phyloP scores from a whole-genome alignment of 2,888 invertebrate species.

The Cinara cedri region DNA sequence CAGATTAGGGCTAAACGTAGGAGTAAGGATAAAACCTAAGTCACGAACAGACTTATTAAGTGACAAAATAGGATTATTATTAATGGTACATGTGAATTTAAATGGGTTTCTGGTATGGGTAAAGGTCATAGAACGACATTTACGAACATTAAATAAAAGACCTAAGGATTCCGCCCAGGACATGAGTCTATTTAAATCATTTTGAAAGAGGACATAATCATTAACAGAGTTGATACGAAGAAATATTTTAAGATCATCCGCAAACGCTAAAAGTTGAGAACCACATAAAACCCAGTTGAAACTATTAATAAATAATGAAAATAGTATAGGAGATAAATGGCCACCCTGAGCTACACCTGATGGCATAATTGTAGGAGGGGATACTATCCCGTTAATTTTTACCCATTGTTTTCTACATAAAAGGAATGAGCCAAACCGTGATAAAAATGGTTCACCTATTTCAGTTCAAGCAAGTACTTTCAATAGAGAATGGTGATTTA shows the following conservation, averaged over 20 bases:
- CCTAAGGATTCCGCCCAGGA: not conserved
- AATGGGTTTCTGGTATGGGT: not conserved
- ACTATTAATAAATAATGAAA: not conserved
- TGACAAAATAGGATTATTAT: not conserved
- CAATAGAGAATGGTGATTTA: too few species aligned
- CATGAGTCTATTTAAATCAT: not conserved
- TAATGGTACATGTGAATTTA: not conserved
- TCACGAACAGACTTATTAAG: not conserved
- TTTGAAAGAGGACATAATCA: not conserved
- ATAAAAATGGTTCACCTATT: too few species aligned
- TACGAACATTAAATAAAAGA: not conserved
- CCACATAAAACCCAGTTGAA: not conserved
- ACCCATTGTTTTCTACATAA: too few species aligned
- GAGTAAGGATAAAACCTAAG: not conserved
- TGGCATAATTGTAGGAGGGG: too few species aligned
- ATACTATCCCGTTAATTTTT: too few species aligned
- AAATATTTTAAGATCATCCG: not conserved
- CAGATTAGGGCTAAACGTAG: not conserved
- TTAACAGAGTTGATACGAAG: not conserved
- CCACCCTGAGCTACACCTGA: too few species aligned
- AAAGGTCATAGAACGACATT: not conserved
- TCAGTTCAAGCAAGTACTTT: too few species aligned
- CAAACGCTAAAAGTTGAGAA: not conserved
- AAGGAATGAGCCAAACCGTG: too few species aligned
- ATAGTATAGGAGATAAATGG: too few species aligned